Evolutionary conservation across 2,113 vertebrate genomes (phyloP).

Genomic region (Serinus canaria): DNA sequence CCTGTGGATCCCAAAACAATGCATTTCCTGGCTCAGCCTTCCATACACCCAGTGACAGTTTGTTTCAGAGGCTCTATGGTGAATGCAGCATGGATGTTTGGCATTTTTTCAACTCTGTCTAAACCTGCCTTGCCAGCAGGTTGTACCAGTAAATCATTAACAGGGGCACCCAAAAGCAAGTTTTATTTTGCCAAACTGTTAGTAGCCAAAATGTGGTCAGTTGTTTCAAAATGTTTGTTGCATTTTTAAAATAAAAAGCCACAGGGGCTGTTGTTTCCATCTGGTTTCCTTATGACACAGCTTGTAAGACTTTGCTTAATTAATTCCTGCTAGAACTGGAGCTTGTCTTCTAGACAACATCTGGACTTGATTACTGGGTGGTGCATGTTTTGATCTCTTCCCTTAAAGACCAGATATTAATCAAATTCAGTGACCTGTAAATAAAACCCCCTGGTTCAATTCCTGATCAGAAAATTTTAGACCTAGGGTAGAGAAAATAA

Average conservation of each 20-base stretch:
- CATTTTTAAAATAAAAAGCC: background rate
- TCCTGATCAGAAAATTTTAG: background rate
- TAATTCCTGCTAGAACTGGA: conserved; percentile 47
- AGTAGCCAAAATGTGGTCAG: background rate
- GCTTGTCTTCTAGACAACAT: conserved; percentile 36
- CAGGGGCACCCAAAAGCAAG: background rate
- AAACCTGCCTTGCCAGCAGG: background rate
- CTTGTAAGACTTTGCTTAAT: conserved; percentile 26
- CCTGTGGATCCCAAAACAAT: background rate
- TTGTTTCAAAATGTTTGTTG: background rate
- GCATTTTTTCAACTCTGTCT: background rate
- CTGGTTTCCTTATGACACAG: background rate
- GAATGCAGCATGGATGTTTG: background rate
- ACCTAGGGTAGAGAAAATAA: background rate
- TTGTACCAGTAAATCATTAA: background rate
- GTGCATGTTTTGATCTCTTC: background rate
- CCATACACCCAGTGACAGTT: background rate
- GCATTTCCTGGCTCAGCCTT: background rate
- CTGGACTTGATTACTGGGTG: conserved; percentile 26
- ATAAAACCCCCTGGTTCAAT: background rate
- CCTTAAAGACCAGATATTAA: conserved; percentile 31
- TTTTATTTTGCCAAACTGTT: background rate
- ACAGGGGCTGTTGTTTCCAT: background rate
- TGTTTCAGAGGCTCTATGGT: background rate
- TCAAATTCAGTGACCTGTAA: background rate